These are phyloP conservation scores for Amphiprion percula DNA, from an alignment of 2,113 vertebrate species.

Conservation along the genomic window DNA sequence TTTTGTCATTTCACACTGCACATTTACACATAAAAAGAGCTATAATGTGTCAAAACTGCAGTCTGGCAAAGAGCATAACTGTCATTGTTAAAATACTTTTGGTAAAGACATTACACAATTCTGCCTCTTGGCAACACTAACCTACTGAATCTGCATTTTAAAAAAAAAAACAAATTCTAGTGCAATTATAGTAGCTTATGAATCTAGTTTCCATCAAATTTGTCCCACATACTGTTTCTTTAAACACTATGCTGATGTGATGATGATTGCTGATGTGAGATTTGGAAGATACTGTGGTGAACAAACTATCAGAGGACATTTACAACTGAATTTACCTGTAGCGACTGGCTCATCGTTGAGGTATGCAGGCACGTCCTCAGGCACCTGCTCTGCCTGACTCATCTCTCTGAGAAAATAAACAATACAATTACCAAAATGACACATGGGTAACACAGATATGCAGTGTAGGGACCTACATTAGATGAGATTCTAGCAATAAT, in stretches of 20 bases:
- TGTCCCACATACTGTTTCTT: too few relatives aligned
- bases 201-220: too few relatives aligned
- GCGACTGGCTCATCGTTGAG: slow-evolving; percentile 88
- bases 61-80: too few relatives aligned
- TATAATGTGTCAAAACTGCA: too few relatives aligned
- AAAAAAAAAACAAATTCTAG: too few relatives aligned
- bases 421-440: slow-evolving; percentile 20
- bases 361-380: slow-evolving; percentile 88
- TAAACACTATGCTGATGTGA: not conserved
- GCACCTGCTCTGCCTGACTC: slow-evolving; percentile 90
- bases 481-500: not conserved
- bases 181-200: too few relatives aligned
- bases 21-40: too few relatives aligned
- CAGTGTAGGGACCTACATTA: not conserved
- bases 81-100: too few relatives aligned
- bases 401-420: slow-evolving; percentile 80
- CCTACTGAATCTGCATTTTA: too few relatives aligned
- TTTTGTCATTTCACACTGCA: too few relatives aligned
- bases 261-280: not conserved
- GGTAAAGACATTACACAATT: too few relatives aligned
- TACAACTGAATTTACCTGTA: slow-evolving; percentile 80
- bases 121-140: too few relatives aligned
- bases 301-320: not conserved
- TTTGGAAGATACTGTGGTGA: not conserved
- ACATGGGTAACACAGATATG: not conserved